Evolutionary conservation across 2,797 vertebrate species (phyloP), one percentile per base, ranked within the genome.

Genomic region (Chloroceryle inda): DNA sequence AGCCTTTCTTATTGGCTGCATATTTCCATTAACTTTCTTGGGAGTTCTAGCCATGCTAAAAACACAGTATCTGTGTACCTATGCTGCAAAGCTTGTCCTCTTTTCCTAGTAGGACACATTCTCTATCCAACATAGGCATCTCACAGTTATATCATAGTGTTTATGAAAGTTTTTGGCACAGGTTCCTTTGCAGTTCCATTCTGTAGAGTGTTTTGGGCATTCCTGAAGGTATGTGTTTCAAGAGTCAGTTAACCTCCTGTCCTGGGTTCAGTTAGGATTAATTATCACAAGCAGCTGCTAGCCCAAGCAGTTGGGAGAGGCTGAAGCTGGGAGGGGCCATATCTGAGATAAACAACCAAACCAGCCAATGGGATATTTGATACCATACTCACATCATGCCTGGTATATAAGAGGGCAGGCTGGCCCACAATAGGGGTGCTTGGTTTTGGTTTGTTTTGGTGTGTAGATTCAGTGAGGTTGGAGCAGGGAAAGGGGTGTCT

Each of bases 1-100:
- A 93, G 42, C 11, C 26, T 62, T 85, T 87, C 69, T 75, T 55
- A 50, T 14, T 62, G 38, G 15, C 16, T 92, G 64, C 24, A 88
- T 64, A 91, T 83, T 94, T 94, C 87, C 64, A 88, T 37, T 74
- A 31, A 38, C 15, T 72, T 74, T 72, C 72, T 89, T 76, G 63
- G 52, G 67, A 94, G 59, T 44, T 82, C 27, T 66, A 81, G 42
- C 17, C 49, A 21, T 76, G 44, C n/a, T 95, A 63, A 82, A 96
- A 89, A 69, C 53, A 76, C 23, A 45, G 15, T 59, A 53, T 56
- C 59, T 62, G 5, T 80, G 72, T 29, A 72, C n/a, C n/a, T 81
- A 23, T 55, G 24, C 33, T 31, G 24, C 24, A 91, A 91, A 53
- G n/a, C 38, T 69, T 26, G 35, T 55, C 13, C 35, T 73, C 22